phyloP scores from a whole-genome alignment of 2,113 vertebrate genomes.

The Muntiacus muntjak region DNA sequence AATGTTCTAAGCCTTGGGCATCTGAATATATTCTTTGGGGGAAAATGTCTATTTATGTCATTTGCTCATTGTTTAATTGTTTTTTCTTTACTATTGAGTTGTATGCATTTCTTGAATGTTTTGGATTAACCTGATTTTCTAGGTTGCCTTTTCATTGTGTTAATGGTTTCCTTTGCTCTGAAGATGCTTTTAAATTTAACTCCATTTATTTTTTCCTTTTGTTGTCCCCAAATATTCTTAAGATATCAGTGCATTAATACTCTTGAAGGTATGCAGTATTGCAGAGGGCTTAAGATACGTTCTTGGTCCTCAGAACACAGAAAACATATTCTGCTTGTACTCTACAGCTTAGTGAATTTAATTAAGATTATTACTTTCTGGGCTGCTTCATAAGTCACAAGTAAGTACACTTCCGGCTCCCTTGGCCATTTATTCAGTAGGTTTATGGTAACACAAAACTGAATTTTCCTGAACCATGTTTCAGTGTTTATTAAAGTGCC shows the following conservation, averaged over 20 bases:
- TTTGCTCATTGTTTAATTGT: not conserved
- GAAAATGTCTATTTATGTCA: not conserved
- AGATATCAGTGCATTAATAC: constrained; percentile 1
- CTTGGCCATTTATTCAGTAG: not conserved
- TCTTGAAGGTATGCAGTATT: constrained; percentile 17
- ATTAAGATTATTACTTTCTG: not conserved
- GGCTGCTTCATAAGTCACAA: not conserved
- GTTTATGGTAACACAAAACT: not conserved
- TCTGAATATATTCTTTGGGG: not conserved
- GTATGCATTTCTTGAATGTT: not conserved
- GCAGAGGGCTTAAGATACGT: not conserved
- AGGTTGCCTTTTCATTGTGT: not conserved
- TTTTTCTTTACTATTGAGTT: not conserved
- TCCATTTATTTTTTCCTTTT: not conserved
- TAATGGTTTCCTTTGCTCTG: not conserved
- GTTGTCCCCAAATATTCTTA: not conserved
- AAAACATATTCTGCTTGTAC: not conserved
- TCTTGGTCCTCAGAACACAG: not conserved
- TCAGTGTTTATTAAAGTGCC: not conserved
- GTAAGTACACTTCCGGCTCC: not conserved
- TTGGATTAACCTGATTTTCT: not conserved
- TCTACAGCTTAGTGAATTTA: not conserved
- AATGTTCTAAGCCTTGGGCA: not conserved
- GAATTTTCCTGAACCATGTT: not conserved
- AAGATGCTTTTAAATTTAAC: not conserved